phyloP scores from a whole-genome alignment of 2,797 vertebrate genomes.

The Lophius americanus region DNA sequence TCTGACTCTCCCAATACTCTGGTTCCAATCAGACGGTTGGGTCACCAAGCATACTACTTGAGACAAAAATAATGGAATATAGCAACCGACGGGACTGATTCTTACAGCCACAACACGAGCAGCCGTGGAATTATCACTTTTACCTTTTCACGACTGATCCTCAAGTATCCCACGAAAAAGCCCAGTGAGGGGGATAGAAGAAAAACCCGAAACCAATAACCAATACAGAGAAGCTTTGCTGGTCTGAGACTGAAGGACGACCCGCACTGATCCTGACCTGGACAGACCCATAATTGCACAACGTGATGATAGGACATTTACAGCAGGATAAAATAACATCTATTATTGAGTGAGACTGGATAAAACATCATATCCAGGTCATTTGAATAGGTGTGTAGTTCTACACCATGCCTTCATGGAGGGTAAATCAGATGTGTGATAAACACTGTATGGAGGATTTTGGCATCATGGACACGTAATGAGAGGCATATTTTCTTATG shows the following conservation, averaged over 20 bases:
- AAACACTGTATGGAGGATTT: too few species aligned
- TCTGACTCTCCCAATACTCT: constrained; percentile 41
- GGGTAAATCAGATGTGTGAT: too few species aligned
- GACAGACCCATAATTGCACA: not conserved
- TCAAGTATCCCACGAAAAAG: constrained; percentile 13
- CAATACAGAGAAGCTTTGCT: constrained; percentile 19
- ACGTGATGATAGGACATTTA: not conserved
- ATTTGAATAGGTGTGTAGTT: too few species aligned
- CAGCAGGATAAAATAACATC: too few species aligned
- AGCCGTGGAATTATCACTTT: constrained; percentile 21
- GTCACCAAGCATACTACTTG: constrained; percentile 12
- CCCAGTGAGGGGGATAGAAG: constrained; percentile 3
- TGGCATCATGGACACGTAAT: not conserved
- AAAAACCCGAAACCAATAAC: constrained; percentile 32
- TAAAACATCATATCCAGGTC: too few species aligned
- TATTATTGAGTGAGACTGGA: too few species aligned
- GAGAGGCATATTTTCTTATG: constrained; percentile 4
- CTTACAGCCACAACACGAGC: constrained; percentile 21
- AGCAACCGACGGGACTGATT: constrained; percentile 5
- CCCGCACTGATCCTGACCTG: too few species aligned
- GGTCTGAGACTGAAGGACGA: not conserved
- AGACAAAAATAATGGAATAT: constrained; percentile 13
- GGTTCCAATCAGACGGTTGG: constrained; percentile 26
- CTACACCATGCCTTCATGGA: too few species aligned
- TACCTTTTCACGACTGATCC: constrained; percentile 12